Percentiles rank a stretch among this genome's conserved stretches.
Evolutionary conservation across 2,797 vertebrate genomes (phyloP).

Genomic region (Oceanodroma leucorhoa): DNA sequence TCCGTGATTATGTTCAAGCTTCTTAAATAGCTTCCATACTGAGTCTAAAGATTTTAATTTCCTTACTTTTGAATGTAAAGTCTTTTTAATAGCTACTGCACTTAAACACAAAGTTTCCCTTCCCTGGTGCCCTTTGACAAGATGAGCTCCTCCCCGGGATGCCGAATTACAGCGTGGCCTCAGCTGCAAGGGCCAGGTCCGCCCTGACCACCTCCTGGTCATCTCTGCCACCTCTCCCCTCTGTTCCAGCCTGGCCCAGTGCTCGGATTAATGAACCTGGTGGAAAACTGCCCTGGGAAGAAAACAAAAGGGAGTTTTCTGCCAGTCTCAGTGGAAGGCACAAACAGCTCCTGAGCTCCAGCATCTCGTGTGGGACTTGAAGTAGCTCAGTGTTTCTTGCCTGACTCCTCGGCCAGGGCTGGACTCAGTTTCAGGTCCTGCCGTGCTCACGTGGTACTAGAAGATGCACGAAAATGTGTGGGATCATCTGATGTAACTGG

Average conservation of each 20-base stretch:
- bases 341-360: not conserved
- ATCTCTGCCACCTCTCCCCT: not conserved
- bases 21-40: slow-evolving; percentile 31
- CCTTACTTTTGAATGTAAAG: not conserved
- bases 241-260: not conserved
- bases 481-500: not conserved
- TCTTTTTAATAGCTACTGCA: not conserved
- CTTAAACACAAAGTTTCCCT: not conserved
- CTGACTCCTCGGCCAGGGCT: not conserved
- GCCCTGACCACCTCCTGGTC: not conserved
- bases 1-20: not conserved
- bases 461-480: not conserved
- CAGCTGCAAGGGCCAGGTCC: not conserved
- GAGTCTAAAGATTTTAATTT: slow-evolving; percentile 46
- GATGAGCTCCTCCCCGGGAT: not conserved
- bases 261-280: not conserved
- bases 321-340: not conserved
- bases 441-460: not conserved
- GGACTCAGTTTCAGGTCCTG: not conserved
- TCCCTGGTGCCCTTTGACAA: not conserved
- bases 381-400: not conserved
- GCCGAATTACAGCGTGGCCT: accelerated
- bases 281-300: not conserved
- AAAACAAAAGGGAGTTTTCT: not conserved
- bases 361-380: not conserved